Conservation (phyloP, 23 tunicate species). For the Aplidium turbinatum region DNA sequence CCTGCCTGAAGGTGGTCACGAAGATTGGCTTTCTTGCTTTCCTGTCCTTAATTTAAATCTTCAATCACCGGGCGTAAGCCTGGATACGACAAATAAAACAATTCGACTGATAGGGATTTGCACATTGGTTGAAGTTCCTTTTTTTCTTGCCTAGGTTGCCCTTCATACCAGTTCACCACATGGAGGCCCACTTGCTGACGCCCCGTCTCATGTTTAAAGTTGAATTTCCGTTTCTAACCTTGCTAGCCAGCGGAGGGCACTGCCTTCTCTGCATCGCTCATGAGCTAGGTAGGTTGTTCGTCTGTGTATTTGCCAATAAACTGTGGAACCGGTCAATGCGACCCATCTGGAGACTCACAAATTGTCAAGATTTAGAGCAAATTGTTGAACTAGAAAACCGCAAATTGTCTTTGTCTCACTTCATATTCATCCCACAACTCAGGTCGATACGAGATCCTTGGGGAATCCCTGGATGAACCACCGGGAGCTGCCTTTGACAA, state of each 20-base stretch:
- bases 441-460: conserved; percentile 69
- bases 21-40: no score
- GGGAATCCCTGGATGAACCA: conserved; percentile 75
- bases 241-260: conserved; percentile 81
- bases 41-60: no score
- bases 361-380: no score
- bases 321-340: neutral
- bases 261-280: conserved; percentile 65
- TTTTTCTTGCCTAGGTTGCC: conserved; percentile 37
- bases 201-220: conserved; percentile 27
- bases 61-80: no score
- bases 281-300: conserved; percentile 46
- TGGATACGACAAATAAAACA: no score
- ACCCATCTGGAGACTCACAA: no score
- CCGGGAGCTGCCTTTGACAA: conserved; percentile 93
- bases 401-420: neutral
- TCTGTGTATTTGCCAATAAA: no score
- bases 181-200: conserved; percentile 92
- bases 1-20: no score
- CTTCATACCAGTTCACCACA: conserved; percentile 92
- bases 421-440: neutral
- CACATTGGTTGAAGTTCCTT: no score
- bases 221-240: conserved; percentile 67
- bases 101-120: no score
- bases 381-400: neutral